phyloP scores from a whole-genome alignment of 2,113 vertebrate species.

The Dolichotis patagonum region DNA sequence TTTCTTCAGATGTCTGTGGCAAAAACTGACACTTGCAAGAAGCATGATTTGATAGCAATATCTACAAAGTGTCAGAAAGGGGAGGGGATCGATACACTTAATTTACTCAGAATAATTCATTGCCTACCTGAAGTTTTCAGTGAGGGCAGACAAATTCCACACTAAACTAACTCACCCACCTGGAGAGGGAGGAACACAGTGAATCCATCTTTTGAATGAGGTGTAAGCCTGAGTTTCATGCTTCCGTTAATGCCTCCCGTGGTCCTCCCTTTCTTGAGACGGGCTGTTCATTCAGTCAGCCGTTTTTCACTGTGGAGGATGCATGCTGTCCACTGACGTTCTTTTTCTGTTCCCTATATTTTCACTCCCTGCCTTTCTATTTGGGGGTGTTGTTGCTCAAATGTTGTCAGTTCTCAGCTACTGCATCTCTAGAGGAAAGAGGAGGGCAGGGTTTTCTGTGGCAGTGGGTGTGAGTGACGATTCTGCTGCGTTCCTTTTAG shows the following conservation, averaged over 20 bases:
- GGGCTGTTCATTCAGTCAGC: not conserved
- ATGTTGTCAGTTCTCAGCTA: not conserved
- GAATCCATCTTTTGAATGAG: constrained; percentile 69
- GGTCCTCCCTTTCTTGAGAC: constrained; percentile 53
- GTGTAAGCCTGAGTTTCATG: constrained; percentile 69
- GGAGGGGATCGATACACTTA: constrained; percentile 78
- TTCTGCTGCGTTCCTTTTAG: constrained; percentile 32
- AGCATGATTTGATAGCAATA: constrained; percentile 77
- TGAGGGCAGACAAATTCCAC: constrained; percentile 65
- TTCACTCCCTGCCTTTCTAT: not conserved
- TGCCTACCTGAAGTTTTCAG: constrained; percentile 74
- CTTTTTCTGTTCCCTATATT: not conserved
- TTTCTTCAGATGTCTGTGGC: constrained; percentile 60
- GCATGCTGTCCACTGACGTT: not conserved
- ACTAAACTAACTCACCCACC: constrained; percentile 66
- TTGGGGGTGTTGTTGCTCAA: not conserved
- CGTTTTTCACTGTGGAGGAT: constrained; percentile 1
- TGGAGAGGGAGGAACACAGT: not conserved
- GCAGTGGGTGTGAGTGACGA: not conserved
- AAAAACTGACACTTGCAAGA: constrained; percentile 68
- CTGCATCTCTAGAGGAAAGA: not conserved
- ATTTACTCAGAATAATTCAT: constrained; percentile 83
- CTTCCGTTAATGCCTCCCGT: constrained; percentile 44
- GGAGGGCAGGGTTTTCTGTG: not conserved
- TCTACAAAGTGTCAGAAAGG: constrained; percentile 81